Conservation (phyloP, 2,797 vertebrate genomes). For the Echiichthys vipera region DNA sequence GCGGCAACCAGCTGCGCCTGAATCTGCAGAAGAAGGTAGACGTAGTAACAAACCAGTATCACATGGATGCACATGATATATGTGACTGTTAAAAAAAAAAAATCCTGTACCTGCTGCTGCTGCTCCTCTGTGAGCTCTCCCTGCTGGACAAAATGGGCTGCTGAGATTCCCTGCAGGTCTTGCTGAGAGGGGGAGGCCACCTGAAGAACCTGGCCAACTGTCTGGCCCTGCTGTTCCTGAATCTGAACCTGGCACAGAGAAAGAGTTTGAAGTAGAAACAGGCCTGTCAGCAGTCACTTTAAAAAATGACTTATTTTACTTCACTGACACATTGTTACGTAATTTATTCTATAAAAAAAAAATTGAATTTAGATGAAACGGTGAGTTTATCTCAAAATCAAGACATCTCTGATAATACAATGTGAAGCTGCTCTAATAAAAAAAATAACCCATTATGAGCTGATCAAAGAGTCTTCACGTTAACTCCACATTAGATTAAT, state of each 20-base stretch:
- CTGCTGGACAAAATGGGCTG: slow-evolving; percentile 92
- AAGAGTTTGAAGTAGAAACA: slow-evolving; percentile 8
- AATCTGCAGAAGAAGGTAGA: slow-evolving; percentile 67
- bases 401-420: neutral
- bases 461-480: neutral
- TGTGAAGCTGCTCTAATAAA: neutral
- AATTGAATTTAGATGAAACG: neutral
- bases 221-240: slow-evolving; percentile 90
- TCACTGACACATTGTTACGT: neutral
- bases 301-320: neutral
- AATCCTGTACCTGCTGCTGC: slow-evolving; percentile 89
- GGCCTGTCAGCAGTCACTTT: neutral
- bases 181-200: slow-evolving; percentile 91
- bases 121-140: slow-evolving; percentile 97
- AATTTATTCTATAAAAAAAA: neutral
- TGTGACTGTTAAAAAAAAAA: neutral
- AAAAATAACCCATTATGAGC: neutral
- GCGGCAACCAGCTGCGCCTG: slow-evolving; percentile 81
- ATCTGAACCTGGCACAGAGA: slow-evolving; percentile 88
- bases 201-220: slow-evolving; percentile 93
- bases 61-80: neutral
- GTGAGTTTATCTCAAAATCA: neutral
- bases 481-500: neutral
- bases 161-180: slow-evolving; percentile 90
- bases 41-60: slow-evolving; percentile 9